Conservation (phyloP, 1,140 invertebrate species). For the Diabrotica virgifera region DNA sequence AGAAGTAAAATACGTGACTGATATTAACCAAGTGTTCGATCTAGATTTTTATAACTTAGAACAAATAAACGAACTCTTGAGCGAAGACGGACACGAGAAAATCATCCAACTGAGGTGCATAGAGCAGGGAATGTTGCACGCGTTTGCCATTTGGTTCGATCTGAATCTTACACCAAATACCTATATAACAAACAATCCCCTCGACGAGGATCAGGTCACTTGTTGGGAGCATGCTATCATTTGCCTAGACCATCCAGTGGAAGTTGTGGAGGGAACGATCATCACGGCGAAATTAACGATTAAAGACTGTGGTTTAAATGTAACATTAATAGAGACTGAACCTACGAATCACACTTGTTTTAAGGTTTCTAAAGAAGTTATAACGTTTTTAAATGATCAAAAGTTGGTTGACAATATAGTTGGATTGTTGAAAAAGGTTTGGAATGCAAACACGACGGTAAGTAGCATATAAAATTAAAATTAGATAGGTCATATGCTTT, state of each 20-base stretch:
- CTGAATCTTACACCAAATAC: constrained; percentile 66
- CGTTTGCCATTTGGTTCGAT: constrained; percentile 69
- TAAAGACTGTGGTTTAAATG: constrained; percentile 39
- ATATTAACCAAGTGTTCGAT: constrained; percentile 55
- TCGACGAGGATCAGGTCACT: constrained; percentile 51
- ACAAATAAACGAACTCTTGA: constrained; percentile 49
- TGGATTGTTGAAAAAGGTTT: constrained; percentile 45
- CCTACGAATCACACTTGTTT: constrained; percentile 28
- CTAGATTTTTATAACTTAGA: constrained; percentile 65
- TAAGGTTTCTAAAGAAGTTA: constrained; percentile 49
- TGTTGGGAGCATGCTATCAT: constrained; percentile 80
- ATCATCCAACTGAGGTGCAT: constrained; percentile 18
- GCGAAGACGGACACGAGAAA: not conserved
- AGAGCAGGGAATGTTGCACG: constrained; percentile 49
- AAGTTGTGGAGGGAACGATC: constrained; percentile 44
- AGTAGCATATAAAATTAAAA: not conserved
- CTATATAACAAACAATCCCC: constrained; percentile 55
- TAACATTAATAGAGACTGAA: not conserved
- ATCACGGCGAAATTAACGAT: constrained; percentile 50
- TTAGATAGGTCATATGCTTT: not conserved
- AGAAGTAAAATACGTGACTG: constrained; percentile 59
- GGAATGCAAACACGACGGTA: constrained; percentile 32
- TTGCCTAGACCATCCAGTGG: constrained; percentile 49
- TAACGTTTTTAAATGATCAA: constrained; percentile 58
- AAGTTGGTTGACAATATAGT: constrained; percentile 48